Base-by-base conservation (phyloP, 1,140 invertebrate genomes). In the Pantala flavescens region DNA sequence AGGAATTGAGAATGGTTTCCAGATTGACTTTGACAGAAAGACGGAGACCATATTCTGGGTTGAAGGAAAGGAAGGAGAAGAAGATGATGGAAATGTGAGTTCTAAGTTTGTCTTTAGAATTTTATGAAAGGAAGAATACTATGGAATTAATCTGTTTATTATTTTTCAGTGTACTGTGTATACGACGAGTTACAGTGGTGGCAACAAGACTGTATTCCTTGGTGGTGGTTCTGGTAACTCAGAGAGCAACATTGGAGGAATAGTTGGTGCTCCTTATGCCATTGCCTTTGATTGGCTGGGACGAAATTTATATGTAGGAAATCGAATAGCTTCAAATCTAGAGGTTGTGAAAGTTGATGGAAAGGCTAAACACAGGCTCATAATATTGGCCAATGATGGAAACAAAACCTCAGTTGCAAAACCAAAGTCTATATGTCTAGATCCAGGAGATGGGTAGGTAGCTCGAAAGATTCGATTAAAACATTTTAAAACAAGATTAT, bases 261-360 rank as follows among this genome's bases (percentile, higher is more conserved):
- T 98, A 42, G 90, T 98, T 28, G 96, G 97, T 0, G 90, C 94
- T 0, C 94, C 96, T 0, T 94, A 94, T 70, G 89, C 93, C 0
- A 89, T 99, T 42, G 96, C 96, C 0, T 93, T 98, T 80, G 97
- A 99, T 81, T 98, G 97, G 96, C 85, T 98, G 36, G 96, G 96
- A 11, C 85, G 96, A 55, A 99, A 99, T 83, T 81, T 99, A 10
- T 98, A 93, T 80, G 90, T 98, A 78, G 96, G 95, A 14, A 98
- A 98, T 80, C 89, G 91, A 23, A 87, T 92, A 63, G 93, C 94
- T 12, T 93, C 94, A 24, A 97, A 97, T 76, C 94, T 99, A 75
- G 96, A 98, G 84, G 90, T 96, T 0, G 88, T 99, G 2, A 91
- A 91, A 80, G 87, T 95, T 0, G 94, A 96, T 80, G 91, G 93